phyloP scores from a whole-genome alignment of 35 echinoderm and acorn worm genomes.

The Stichopus chloronotus region DNA sequence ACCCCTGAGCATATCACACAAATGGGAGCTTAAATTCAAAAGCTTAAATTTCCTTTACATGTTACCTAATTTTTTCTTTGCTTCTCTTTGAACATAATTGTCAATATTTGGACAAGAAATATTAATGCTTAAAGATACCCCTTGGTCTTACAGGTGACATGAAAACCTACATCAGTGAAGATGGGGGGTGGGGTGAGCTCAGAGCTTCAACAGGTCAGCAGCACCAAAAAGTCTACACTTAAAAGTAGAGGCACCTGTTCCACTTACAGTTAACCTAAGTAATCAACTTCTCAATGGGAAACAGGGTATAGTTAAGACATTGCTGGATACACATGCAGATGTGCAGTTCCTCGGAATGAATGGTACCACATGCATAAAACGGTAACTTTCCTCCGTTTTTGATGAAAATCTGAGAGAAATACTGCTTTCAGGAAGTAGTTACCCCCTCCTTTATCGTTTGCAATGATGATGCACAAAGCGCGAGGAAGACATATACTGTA shows the following conservation, averaged over 20 bases:
- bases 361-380: neutral
- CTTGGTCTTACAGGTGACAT: slow-evolving; percentile 7
- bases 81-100: too few relatives aligned
- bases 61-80: too few relatives aligned
- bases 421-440: slow-evolving; percentile 17
- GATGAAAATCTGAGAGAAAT: neutral
- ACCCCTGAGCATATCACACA: too few relatives aligned
- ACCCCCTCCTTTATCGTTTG: neutral
- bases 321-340: neutral
- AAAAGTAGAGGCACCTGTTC: neutral
- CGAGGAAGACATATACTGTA: neutral
- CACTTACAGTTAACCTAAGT: neutral
- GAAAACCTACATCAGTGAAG: slow-evolving; percentile 4
- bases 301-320: neutral
- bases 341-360: neutral
- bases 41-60: too few relatives aligned
- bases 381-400: neutral
- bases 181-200: neutral
- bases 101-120: neutral
- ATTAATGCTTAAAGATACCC: slow-evolving; percentile 16
- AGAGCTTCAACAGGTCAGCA: neutral
- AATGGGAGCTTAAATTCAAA: too few relatives aligned
- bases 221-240: neutral
- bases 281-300: neutral
- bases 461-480: slow-evolving; percentile 20